Evolutionary conservation across 2,797 vertebrate genomes (phyloP), one percentile per base, ranked within the genome.

Genomic region (Mionectes olivaceus): DNA sequence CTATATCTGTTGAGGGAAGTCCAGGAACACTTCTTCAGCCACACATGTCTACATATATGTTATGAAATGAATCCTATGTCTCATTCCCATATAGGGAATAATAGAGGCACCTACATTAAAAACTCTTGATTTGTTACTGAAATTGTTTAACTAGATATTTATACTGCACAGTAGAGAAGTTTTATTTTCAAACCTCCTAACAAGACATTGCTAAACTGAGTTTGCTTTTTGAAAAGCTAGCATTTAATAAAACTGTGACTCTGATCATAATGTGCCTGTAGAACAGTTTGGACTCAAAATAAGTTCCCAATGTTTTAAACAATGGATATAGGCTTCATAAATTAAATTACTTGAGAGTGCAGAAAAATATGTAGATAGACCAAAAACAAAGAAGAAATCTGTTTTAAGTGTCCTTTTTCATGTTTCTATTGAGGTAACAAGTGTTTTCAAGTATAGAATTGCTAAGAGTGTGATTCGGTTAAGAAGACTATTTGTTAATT

Each of bases 31-130:
- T 27, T 78, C 15, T 32, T 93, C 28, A 64, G 37, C 17, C 32
- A 28, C n/a, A 53, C 0, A 1, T 0, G 0, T 63, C 44, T 35
- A 25, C 25, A 9, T 18, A 10, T 33, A 3, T 56, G 12, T 13
- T 19, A 9, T 18, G 6, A 80, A 63, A 81, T 50, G 1, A 83
- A 43, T 67, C 67, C 6, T 77, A 19, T 8, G 3, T 22, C 7
- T 59, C 7, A 33, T 44, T 83, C 16, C 10, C 33, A 3, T 55
- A 83, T 52, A 65, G 21, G 32, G 27, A 75, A 70, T 69, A 74
- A 46, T n/a, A 52, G 49, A 77, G 32, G 1, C 27, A 87, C 30
- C 9, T 59, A 41, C 18, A 9, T 47, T 33, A 64, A 80, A 93
- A 81, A 56, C 32, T 67, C 22, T 37, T 44, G 10, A 35, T 82